A percentile compares a stretch with the other conserved stretches of the same genome.
These are phyloP conservation scores for Propithecus coquereli DNA, from an alignment of 2,113 vertebrate species.

Conservation along the genomic window DNA sequence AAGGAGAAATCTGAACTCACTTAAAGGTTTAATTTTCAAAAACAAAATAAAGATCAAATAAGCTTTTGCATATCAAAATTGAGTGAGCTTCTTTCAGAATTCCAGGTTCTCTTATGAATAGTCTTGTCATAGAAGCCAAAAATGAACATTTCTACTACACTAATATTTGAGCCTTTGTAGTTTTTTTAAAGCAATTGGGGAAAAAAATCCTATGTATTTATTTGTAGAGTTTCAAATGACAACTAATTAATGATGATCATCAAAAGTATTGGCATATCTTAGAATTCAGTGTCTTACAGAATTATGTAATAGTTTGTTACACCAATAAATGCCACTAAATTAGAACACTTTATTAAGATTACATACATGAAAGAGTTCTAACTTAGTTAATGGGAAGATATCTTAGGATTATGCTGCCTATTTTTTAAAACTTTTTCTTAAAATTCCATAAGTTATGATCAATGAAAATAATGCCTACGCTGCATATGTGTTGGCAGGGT, in stretches of 20 bases:
- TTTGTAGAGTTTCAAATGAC: neutral
- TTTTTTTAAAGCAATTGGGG: conserved; percentile 3
- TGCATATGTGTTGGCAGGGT: neutral
- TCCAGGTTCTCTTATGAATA: neutral
- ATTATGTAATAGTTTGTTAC: neutral
- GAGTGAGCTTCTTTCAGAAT: neutral
- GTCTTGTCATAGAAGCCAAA: neutral
- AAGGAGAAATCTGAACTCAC: neutral
- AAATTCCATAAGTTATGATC: neutral
- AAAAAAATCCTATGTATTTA: neutral
- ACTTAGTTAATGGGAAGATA: conserved; percentile 3
- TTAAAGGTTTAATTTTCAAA: conserved; percentile 40
- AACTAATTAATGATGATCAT: neutral
- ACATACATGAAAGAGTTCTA: neutral
- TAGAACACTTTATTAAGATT: neutral
- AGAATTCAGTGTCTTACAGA: neutral
- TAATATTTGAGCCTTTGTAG: neutral
- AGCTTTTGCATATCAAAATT: neutral
- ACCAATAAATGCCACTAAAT: neutral
- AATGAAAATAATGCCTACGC: neutral
- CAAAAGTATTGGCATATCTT: neutral
- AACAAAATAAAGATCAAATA: neutral
- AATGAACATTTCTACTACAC: neutral
- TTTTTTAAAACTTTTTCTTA: conserved; percentile 17
- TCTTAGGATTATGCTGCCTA: neutral